Evolutionary conservation across 2,113 vertebrate species (phyloP), one percentile per base, ranked within the genome.

Genomic region (Cyprinodon tularosa): DNA sequence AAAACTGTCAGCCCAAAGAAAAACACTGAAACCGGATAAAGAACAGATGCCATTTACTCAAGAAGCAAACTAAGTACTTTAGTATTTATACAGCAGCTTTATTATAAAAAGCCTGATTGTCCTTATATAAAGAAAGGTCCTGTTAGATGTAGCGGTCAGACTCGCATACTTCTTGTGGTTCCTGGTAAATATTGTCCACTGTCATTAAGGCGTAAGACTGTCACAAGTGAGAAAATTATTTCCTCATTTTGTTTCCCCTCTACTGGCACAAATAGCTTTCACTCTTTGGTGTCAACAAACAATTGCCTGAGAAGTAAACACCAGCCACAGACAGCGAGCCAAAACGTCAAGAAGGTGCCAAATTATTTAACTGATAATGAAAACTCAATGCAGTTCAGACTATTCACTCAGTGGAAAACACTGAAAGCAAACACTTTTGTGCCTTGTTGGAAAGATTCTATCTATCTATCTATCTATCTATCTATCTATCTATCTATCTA

Each of bases 21-120:
- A 66, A 72, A 90, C 48, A 74, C 65, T 85, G 86, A 74, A 88
- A 77, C 72, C 82, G 79, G 76, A 83, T 86, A 73, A 87, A 86
- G 75, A 74, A 40, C 60, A 82, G 66, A 64, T 36, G 68, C 67
- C 10, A 14, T 81, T 74, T 29, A 44, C 74, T 68, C 62, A 62
- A 53, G 77, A 78, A 57, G 66, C 62, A 64, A 62, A 72, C 39
- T 17, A 76, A 75, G 74, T 67, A 17, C 71, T 74, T 79, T 68
- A 29, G 80, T 86, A 83, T 87, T 86, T 84, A 38, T 76, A 87
- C 71, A 77, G 78, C 57, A 78, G 73, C 80, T 63, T 45, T 4
- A 8, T 69, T 62, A 82, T 84, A 79, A 77, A 87, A 88, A 69
- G 61, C 62, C 71, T 63, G 69, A 17, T 68, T 77, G 7, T 82